Evolutionary conservation across 2,888 invertebrate species (phyloP), one percentile per base, ranked within the genome.

Genomic region (Agonopterix subpropinquella): DNA sequence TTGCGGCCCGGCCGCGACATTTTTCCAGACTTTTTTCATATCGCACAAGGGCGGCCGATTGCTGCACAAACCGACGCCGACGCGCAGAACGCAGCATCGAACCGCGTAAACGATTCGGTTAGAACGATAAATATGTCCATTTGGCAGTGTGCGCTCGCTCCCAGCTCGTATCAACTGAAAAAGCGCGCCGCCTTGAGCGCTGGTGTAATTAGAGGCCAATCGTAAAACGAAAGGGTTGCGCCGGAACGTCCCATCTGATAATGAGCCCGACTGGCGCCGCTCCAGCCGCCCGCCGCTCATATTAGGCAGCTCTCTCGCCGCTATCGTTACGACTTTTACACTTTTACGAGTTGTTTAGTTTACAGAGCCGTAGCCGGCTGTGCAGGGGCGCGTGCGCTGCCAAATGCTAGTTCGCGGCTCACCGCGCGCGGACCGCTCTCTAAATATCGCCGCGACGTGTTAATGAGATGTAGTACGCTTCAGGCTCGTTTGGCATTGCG

Each of bases 301-400:
- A 86, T 87, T 84, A 84, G 85, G 79, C 75, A 65, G 69, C 72
- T 65, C 81, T 72, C 77, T 76, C 68, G 65, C 70, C 67, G 78
- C 81, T 84, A 86, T 87, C 86, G 82, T 81, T 84, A 84, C 82
- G 83, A 87, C 77, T 88, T 86, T 87, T 87, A 85, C 87, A 85
- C 86, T 87, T 88, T 87, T 87, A 86, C 85, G 87, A 85, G 82
- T 86, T 86, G 86, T 86, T 87, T 85, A 85, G 87, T 84, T 86
- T 74, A 79, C 77, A 73, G 70, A 71, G 72, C 81, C 75, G 75
- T 69, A 71, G 72, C 81, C 75, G 75, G 78, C 74, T 77, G 80
- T 68, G 78, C 45, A 7, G 65, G 69, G 63, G 68, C 71, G 74
- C 70, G 69, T 64, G 70, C 77, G 73, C 76, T 88, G 87, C 87